Evolutionary conservation across 1,140 invertebrate genomes (phyloP), one percentile per base, ranked within the genome.

Genomic region (Trissolcus basalis): DNA sequence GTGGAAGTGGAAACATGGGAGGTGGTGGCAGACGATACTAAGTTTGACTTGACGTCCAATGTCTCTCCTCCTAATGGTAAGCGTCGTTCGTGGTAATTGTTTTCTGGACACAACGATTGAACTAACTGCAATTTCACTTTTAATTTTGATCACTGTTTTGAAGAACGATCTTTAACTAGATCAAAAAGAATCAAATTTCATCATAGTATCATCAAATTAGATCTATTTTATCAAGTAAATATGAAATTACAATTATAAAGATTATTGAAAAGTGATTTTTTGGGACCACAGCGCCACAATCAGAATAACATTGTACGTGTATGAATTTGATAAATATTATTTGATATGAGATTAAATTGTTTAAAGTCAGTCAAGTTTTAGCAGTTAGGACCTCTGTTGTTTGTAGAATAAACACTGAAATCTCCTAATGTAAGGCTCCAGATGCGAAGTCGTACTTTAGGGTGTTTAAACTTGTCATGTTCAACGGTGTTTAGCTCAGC

Each of bases 1-100:
- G 83, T 10, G 85, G 85, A 12, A 80, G 84, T 4, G 81, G 81
- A 82, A 83, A 83, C 19, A 83, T 83, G 4, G 84, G 84, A n/a
- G 85, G 85, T 13, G 81, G 84, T 5, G 81, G 81, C 81, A 83
- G 87, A 67, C 81, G 86, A 82, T 88, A 88, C 41, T 87, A 86
- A 81, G 7, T 49, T 47, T 8, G 7, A 16, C 4, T 16, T 39
- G 7, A 33, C 44, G 43, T 51, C 61, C 39, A 45, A 55, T 32
- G 49, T 53, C 8, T 53, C 76, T 81, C 80, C 75, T 78, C 73
- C 77, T 72, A 74, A 71, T 76, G 85, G 85, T 86, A 78, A 87
- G 85, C 77, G 65, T 60, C 61, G 41, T 50, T 50, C 7, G 6
- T 32, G 36, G 14, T 41, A 43, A 55, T n/a, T 1, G 44, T 19